phyloP scores from a whole-genome alignment of 2,888 invertebrate genomes.

The Platerodrilus igneus region DNA sequence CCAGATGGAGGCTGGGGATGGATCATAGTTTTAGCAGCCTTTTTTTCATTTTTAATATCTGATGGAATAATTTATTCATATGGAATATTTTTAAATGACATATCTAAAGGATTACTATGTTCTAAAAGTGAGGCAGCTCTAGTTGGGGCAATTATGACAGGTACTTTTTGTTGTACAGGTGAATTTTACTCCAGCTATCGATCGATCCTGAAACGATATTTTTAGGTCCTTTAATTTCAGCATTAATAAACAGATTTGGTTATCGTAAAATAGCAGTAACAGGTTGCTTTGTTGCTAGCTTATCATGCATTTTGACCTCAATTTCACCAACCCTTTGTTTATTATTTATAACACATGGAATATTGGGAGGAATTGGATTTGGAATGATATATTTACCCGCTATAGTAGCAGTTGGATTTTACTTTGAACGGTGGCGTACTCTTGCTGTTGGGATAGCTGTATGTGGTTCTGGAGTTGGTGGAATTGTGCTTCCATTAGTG shows the following conservation, averaged over 20 bases:
- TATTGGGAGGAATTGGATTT: constrained; percentile 80
- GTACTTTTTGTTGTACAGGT: constrained; percentile 82
- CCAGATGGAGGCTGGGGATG: constrained; percentile 95
- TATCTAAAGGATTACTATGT: constrained; percentile 57
- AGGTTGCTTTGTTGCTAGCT: constrained; percentile 67
- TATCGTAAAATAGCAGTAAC: constrained; percentile 78
- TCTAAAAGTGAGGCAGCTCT: constrained; percentile 52
- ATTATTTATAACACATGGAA: constrained; percentile 73
- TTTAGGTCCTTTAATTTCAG: constrained; percentile 81
- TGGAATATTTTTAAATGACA: constrained; percentile 63
- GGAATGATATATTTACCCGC: constrained; percentile 91
- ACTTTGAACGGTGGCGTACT: constrained; percentile 90
- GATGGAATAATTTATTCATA: constrained; percentile 89
- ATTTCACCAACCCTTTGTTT: constrained; percentile 46
- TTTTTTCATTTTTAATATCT: constrained; percentile 85
- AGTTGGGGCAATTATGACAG: constrained; percentile 79
- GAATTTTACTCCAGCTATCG: constrained; percentile 47
- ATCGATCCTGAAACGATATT: constrained; percentile 53
- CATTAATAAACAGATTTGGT: constrained; percentile 85
- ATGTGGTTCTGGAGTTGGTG: constrained; percentile 92
- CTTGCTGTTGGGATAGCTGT: constrained; percentile 90
- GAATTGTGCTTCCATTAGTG: constrained; percentile 75
- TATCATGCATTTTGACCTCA: constrained; percentile 49
- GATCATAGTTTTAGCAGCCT: constrained; percentile 81
- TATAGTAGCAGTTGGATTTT: constrained; percentile 88